Conservation (phyloP, 2,113 vertebrate species). For the Rhizomys pruinosus region DNA sequence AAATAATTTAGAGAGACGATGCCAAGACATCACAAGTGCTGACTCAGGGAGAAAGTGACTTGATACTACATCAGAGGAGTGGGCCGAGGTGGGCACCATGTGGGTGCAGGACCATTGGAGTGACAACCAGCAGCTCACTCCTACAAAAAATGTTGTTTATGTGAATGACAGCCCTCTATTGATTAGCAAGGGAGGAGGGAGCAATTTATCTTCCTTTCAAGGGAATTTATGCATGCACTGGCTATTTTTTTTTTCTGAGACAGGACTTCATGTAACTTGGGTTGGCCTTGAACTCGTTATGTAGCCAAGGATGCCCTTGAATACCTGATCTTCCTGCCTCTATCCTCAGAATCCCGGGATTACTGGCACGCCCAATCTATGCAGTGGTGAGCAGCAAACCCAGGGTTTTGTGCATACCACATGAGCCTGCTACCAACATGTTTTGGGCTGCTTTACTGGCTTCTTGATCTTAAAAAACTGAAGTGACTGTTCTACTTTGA, state of each 20-base stretch:
- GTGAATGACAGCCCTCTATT: neutral
- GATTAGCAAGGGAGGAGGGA: neutral
- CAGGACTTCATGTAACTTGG: neutral
- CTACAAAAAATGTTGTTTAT: neutral
- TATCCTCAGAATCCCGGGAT: neutral
- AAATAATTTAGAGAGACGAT: constrained; percentile 55
- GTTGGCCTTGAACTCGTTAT: neutral
- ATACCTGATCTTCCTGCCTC: neutral
- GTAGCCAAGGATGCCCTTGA: neutral
- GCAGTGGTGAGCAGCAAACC: neutral
- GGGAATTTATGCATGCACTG: neutral
- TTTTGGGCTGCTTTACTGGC: neutral
- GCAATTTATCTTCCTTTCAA: neutral
- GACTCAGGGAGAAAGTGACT: constrained; percentile 49
- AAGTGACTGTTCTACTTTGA: neutral
- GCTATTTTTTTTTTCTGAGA: neutral
- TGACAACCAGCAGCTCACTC: neutral
- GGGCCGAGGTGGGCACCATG: neutral
- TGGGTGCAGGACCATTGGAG: neutral
- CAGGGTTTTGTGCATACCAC: neutral
- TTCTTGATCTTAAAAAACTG: neutral
- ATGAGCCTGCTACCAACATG: neutral
- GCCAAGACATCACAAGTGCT: constrained; percentile 9
- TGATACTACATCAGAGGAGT: constrained; percentile 27
- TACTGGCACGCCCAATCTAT: neutral